Conservation (phyloP, 2,888 invertebrate species). For the Pyralis farinalis region DNA sequence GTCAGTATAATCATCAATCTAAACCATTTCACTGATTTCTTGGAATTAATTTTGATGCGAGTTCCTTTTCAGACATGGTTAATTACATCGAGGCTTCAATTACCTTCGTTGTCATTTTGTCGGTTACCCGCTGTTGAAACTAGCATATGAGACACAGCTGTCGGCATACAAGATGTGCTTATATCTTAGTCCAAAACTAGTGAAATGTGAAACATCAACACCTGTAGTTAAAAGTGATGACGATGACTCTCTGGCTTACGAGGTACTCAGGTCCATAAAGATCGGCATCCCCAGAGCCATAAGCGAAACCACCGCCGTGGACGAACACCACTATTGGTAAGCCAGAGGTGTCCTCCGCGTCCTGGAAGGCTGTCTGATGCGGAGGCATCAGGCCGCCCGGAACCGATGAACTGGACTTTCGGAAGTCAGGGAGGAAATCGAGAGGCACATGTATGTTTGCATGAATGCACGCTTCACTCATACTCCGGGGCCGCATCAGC, state of each 20-base stretch:
- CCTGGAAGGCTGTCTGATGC: constrained; percentile 17
- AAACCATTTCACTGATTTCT: too few relatives aligned
- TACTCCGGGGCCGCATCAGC: constrained; percentile 35
- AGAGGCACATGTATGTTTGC: constrained; percentile 63
- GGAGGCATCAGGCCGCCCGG: constrained; percentile 11
- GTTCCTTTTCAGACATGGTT: too few relatives aligned
- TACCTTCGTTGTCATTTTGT: too few relatives aligned
- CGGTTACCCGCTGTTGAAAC: too few relatives aligned
- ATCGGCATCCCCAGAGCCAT: constrained; percentile 50
- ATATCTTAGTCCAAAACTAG: too few relatives aligned
- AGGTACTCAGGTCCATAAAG: constrained; percentile 25
- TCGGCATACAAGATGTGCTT: too few relatives aligned
- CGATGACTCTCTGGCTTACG: constrained; percentile 51
- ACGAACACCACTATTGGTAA: constrained; percentile 64
- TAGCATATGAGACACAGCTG: too few relatives aligned
- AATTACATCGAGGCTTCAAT: too few relatives aligned
- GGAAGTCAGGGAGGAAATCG: constrained; percentile 27
- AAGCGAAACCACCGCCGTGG: constrained; percentile 68
- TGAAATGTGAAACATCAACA: too few relatives aligned
- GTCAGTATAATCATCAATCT: too few relatives aligned
- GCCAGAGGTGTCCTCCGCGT: constrained; percentile 15
- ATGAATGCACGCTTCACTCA: constrained; percentile 60
- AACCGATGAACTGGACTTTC: background rate
- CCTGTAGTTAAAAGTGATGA: constrained; percentile 74
- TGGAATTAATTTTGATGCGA: too few relatives aligned